Conservation (phyloP, 2,797 vertebrate genomes). For the Sebastes trivittatus region DNA sequence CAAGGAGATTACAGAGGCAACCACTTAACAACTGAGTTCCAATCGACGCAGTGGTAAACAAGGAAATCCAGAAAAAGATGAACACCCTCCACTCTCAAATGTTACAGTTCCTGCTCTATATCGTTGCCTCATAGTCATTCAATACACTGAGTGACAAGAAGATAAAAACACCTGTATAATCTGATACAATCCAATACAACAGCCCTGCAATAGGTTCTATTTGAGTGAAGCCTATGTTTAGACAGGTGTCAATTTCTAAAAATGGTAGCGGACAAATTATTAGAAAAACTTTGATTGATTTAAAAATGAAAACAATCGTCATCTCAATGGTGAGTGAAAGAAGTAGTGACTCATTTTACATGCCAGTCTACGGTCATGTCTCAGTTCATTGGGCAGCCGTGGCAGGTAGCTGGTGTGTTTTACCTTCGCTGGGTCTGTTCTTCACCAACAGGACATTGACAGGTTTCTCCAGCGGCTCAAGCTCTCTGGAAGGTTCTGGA, state of each 20-base stretch:
- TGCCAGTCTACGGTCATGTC: neutral
- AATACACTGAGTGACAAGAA: neutral
- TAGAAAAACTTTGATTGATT: neutral
- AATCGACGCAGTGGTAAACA: neutral
- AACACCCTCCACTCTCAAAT: neutral
- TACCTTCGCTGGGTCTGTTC: conserved; percentile 90
- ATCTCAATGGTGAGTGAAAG: no score
- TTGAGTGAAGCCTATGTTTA: neutral
- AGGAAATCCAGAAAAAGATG: neutral
- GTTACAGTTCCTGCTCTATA: neutral
- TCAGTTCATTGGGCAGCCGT: neutral
- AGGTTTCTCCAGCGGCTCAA: conserved; percentile 80
- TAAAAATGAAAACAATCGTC: neutral
- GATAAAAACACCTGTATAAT: neutral
- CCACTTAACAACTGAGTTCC: neutral
- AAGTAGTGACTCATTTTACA: neutral
- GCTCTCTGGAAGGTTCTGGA: conserved; percentile 67
- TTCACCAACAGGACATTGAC: conserved; percentile 91
- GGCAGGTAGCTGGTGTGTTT: neutral
- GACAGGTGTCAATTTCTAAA: neutral
- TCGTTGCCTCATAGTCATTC: neutral
- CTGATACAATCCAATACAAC: neutral
- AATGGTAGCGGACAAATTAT: no score
- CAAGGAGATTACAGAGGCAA: no score
- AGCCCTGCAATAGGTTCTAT: neutral